Base-by-base conservation (phyloP, 2,797 vertebrate species). In the Podarcis lilfordi region DNA sequence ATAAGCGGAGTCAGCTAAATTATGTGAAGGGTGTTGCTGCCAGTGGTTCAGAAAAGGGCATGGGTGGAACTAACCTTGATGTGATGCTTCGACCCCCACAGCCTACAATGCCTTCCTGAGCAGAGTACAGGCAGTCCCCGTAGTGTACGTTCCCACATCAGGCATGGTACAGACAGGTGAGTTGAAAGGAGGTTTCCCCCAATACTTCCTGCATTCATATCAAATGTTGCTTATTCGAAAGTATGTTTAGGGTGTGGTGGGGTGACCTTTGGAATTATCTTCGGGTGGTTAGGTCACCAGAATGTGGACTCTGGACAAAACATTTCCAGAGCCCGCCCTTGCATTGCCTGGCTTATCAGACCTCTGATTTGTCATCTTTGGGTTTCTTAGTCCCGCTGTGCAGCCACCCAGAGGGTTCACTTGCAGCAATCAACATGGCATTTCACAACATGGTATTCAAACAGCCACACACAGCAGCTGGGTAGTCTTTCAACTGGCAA, bases 41-140 rank as follows among this genome's bases (percentile, higher is more conserved):
- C 66, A 69, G 9, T 13, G 5, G n/a, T 15, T 19, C 74, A n/a
- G 27, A 29, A 35, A 13, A 19, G n/a, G 10, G 13, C 1, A n/a
- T 23, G 61, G 7, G 45, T 23, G 29, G 82, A 64, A 32, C 50
- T 66, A n/a, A 85, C 43, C 78, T 6, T 66, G 29, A 66, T 2
- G 4, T 66, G 29, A 66, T 8, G 4, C 10, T 29, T 3, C 35
- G 32, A 5, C 79, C 72, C 66, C 78, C 43, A 21, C 86, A 96
- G 96, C 91, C 8, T 96, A 95, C 55, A 96, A 90, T 0, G 92
- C 94, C 23, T 93, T 96, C 82, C 82, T 95, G 23, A 92, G 91
- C 76, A 92, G 87, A 59, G 81, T 93, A 21, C 94, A 96, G 74
- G 86, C 86, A 0, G 88, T 94, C 50, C 96, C 96, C 0, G 61